A percentile compares a stretch with the other conserved stretches of the same genome.
Conservation (phyloP, 2,113 vertebrate species). For the Prunella himalayana region DNA sequence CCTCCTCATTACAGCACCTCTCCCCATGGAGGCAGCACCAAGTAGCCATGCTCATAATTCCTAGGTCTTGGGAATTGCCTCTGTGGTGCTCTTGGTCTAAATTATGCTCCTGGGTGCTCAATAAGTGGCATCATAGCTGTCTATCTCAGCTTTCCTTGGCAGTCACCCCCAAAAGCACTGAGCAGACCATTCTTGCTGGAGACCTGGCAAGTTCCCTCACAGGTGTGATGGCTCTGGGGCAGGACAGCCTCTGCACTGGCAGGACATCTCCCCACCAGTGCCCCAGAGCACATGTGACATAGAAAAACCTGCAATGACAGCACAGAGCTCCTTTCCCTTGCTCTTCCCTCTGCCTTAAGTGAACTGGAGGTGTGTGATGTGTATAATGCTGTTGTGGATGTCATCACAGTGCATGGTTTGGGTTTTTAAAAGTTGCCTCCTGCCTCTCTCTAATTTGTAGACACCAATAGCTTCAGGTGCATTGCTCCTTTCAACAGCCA, state of each 20-base stretch:
- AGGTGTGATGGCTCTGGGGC: background rate
- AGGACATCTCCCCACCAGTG: background rate
- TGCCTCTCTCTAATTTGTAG: background rate
- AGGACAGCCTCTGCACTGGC: background rate
- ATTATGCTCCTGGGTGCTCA: background rate
- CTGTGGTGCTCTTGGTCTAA: background rate
- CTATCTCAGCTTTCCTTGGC: background rate
- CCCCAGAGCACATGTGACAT: background rate
- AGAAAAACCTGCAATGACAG: background rate
- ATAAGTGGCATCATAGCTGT: background rate
- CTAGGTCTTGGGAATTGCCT: background rate
- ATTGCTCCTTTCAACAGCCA: background rate
- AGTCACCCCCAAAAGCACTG: background rate
- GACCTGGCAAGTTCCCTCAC: background rate
- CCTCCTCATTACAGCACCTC: background rate
- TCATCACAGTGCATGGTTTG: background rate
- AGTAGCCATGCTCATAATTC: background rate
- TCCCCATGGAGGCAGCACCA: background rate
- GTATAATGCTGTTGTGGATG: accelerated
- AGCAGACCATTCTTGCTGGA: background rate
- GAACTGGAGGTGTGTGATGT: background rate
- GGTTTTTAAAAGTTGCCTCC: background rate
- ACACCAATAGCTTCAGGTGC: background rate
- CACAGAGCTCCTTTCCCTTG: background rate
- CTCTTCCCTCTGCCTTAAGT: background rate